Evolutionary conservation across 92 coral and sea anemone species (phyloP).

Genomic region (Ricordea florida): DNA sequence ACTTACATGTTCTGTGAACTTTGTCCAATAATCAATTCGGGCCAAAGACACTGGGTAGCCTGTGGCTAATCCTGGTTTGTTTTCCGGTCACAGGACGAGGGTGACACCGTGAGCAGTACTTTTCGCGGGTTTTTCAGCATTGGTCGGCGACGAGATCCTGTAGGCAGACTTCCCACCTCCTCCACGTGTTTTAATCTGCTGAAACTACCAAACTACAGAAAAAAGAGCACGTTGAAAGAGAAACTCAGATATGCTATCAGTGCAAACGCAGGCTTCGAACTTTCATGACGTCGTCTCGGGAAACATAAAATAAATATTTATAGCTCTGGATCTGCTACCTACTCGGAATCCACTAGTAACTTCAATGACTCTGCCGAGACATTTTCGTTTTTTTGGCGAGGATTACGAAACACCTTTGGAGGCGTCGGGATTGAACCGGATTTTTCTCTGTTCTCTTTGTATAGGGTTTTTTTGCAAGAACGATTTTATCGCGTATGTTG

Average conservation of each 20-base stretch:
- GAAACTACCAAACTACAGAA: slow-evolving; percentile 92
- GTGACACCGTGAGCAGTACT: slow-evolving; percentile 96
- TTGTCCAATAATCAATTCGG: too few relatives aligned
- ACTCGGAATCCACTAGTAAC: too few relatives aligned
- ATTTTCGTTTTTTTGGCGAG: too few relatives aligned
- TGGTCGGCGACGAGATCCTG: slow-evolving; percentile 84
- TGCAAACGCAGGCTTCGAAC: slow-evolving; percentile 94
- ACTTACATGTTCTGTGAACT: too few relatives aligned
- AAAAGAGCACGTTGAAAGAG: slow-evolving; percentile 85
- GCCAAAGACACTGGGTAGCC: background rate
- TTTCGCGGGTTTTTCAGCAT: slow-evolving; percentile 96
- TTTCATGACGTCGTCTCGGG: slow-evolving; percentile 53
- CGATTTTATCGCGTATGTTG: too few relatives aligned
- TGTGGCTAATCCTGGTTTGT: background rate
- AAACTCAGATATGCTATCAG: slow-evolving; percentile 91
- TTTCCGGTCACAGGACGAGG: slow-evolving; percentile 80
- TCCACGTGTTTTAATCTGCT: slow-evolving; percentile 96
- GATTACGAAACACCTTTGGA: too few relatives aligned
- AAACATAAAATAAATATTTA: background rate
- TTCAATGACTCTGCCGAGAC: too few relatives aligned
- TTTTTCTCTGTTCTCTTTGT: too few relatives aligned
- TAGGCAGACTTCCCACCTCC: slow-evolving; percentile 88
- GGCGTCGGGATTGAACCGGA: too few relatives aligned
- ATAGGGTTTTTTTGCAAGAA: too few relatives aligned
- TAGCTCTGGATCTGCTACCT: too few relatives aligned